These are phyloP conservation scores for Anastrepha obliqua DNA, from an alignment of 1,140 invertebrate species.

Conservation along the genomic window DNA sequence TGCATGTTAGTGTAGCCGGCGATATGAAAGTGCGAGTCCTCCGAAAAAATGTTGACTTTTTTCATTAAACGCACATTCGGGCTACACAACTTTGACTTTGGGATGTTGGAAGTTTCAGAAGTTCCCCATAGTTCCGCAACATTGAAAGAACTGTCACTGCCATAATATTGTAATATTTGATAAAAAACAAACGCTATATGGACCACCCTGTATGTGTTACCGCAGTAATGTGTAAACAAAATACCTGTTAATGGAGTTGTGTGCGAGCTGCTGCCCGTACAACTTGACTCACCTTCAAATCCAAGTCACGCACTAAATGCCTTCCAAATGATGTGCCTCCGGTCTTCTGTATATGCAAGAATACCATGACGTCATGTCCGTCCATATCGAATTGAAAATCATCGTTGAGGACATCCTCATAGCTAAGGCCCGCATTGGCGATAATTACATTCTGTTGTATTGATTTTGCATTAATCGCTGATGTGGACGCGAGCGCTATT, in stretches of 20 bases:
- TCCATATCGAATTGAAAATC: conserved; percentile 92
- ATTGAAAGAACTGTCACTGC: no score
- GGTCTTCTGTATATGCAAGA: conserved; percentile 97
- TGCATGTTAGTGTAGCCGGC: no score
- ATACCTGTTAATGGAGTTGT: neutral
- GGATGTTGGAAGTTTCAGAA: no score
- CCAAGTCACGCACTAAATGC: conserved; percentile 94
- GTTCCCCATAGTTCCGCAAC: no score
- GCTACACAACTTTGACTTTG: no score
- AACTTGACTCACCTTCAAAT: conserved; percentile 79
- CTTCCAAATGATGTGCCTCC: conserved; percentile 94
- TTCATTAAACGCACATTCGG: no score
- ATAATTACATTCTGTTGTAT: conserved; percentile 71
- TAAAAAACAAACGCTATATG: no score
- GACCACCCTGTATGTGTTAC: no score
- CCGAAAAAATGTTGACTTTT: no score
- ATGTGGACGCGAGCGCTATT: conserved; percentile 56
- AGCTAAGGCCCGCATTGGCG: conserved; percentile 80
- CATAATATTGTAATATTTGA: no score
- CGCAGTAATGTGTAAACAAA: no score
- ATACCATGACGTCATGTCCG: conserved; percentile 97
- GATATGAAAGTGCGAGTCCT: no score
- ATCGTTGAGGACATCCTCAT: conserved; percentile 89
- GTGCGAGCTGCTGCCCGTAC: neutral
- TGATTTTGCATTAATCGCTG: conserved; percentile 63